Evolutionary conservation across 2,888 invertebrate genomes (phyloP).

Genomic region (Drosophila melanosoma): DNA sequence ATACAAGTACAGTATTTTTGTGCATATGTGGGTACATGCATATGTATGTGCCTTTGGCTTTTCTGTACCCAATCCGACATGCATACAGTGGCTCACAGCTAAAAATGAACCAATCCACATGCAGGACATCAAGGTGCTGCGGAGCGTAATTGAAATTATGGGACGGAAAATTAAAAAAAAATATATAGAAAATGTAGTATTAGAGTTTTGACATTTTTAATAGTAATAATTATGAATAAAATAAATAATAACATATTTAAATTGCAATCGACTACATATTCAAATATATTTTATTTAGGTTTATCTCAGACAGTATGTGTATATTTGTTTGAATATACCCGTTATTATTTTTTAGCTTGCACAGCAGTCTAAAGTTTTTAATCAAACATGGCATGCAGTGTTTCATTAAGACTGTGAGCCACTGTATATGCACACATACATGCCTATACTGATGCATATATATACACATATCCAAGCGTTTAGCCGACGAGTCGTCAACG

Average conservation of each 20-base stretch:
- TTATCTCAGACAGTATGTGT: neutral
- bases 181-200: neutral
- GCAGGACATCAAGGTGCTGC: neutral
- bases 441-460: conserved; percentile 10
- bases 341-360: neutral
- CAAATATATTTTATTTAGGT: neutral
- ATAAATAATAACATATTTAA: neutral
- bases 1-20: conserved; percentile 18
- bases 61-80: conserved; percentile 13
- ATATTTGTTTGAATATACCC: too few species aligned
- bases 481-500: conserved; percentile 54
- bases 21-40: conserved; percentile 17
- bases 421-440: conserved; percentile 10
- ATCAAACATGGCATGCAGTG: neutral
- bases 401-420: neutral
- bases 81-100: conserved; percentile 4
- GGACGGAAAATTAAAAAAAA: neutral
- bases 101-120: neutral
- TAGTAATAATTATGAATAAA: neutral
- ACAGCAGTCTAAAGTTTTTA: neutral
- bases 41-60: conserved; percentile 18
- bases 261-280: neutral
- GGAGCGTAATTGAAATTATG: neutral
- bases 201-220: neutral
- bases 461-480: conserved; percentile 35